Base-by-base conservation (phyloP, 2,113 vertebrate species). In the Ifrita kowaldi region DNA sequence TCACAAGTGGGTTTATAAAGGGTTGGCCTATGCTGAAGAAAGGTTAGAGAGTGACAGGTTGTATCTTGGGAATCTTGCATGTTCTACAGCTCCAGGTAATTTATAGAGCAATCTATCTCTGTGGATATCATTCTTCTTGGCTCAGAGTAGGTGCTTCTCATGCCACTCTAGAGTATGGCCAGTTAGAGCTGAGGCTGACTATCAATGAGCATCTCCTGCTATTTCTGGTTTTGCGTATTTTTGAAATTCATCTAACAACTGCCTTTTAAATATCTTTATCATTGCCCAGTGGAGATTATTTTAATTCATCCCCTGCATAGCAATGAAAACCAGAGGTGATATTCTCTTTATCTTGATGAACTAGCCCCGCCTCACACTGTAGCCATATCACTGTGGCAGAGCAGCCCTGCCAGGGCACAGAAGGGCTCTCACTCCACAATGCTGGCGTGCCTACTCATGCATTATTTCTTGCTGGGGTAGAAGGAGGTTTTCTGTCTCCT, bases 341-440 rank as follows among this genome's bases (percentile, higher is more conserved):
- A 65, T 30, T 65, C 9, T 42, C 49, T 85, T 42, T 24, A 80
- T 42, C 41, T 37, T 42, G 71, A 22, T 42, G 55, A 55, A 16
- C 23, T 44, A 65, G 13, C 32, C 35, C 16, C 22, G 5, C 10
- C 35, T 30, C 39, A 23, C 50, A 3, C 55, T 41, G 55, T 11
- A n/a, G 52, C n/a, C 0, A 0, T 60, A 44, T 49, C 2, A 2
- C 37, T 0, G 0, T 52, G 55, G 71, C 46, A 67, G 41, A 77
- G 28, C n/a, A 90, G 44, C 20, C 16, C 49, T 78, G 64, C 33
- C 79, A 71, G 87, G 67, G 41, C 3, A 0, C 79, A 86, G 41
- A 89, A 86, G 64, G 47, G 42, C 64, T 94, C 79, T 92, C 79
- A 67, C 39, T 79, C 50, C 56, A 6, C 75, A 19, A 24, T 0